phyloP scores from a whole-genome alignment of 2,113 vertebrate genomes.

The Donacobius atricapilla region DNA sequence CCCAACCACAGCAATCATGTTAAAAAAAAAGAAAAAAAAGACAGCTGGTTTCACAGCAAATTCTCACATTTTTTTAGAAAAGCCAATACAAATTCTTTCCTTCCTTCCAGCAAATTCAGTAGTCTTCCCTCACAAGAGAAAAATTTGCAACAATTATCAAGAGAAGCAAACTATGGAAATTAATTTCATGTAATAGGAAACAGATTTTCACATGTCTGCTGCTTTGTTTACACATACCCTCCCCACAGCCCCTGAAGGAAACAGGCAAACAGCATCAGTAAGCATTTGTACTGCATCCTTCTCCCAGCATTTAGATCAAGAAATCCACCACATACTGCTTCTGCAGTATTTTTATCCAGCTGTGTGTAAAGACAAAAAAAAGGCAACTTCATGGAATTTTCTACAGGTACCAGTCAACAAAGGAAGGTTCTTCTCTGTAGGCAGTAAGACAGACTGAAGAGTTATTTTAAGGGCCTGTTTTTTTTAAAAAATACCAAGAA shows the following conservation, averaged over 20 bases:
- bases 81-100: background rate
- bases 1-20: background rate
- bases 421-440: background rate
- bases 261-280: background rate
- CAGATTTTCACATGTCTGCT: background rate
- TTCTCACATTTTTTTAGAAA: background rate
- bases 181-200: background rate
- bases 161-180: background rate
- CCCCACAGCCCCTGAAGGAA: background rate
- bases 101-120: background rate
- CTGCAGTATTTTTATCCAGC: background rate
- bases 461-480: background rate
- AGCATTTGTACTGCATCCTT: background rate
- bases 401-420: background rate
- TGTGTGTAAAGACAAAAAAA: background rate
- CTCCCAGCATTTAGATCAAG: background rate
- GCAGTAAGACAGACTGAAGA: slow-evolving; percentile 16
- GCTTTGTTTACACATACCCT: background rate
- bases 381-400: background rate
- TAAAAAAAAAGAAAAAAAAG: background rate
- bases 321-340: background rate
- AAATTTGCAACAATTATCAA: background rate
- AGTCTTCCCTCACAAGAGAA: background rate
- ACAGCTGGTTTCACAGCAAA: background rate
- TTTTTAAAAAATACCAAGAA: background rate